phyloP scores from a whole-genome alignment of 2,888 invertebrate genomes.

The Smittia aterrima region DNA sequence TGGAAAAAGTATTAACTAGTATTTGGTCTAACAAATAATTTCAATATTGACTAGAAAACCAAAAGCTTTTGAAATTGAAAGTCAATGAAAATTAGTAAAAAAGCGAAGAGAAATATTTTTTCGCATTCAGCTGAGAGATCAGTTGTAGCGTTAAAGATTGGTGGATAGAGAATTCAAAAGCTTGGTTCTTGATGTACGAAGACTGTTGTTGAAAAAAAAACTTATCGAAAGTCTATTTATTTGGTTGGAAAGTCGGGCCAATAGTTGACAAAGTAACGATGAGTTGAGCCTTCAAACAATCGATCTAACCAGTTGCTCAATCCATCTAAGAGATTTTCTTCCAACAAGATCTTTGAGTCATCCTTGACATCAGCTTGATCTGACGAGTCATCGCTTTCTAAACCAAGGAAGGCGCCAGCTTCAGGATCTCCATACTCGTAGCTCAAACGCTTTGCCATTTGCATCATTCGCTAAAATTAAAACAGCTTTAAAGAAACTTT shows the following conservation, averaged over 20 bases:
- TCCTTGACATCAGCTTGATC: constrained; percentile 48
- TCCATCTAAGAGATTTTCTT: constrained; percentile 83
- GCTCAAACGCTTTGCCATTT: constrained; percentile 64
- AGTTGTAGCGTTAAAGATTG: too few relatives aligned
- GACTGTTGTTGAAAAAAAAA: too few relatives aligned
- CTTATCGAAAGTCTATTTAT: constrained; percentile 53
- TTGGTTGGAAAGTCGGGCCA: constrained; percentile 96
- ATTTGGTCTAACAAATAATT: too few relatives aligned
- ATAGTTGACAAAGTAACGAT: constrained; percentile 92
- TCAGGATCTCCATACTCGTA: constrained; percentile 64
- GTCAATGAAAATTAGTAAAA: too few relatives aligned
- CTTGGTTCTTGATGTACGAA: too few relatives aligned
- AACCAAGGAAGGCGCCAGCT: constrained; percentile 82
- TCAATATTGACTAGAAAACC: too few relatives aligned
- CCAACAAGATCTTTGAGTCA: constrained; percentile 56
- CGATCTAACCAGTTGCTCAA: constrained; percentile 96
- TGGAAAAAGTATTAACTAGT: too few relatives aligned
- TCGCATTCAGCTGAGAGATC: too few relatives aligned
- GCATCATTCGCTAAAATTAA: constrained; percentile 62
- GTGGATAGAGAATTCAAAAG: too few relatives aligned
- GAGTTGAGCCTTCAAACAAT: constrained; percentile 92
- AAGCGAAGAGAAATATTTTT: too few relatives aligned
- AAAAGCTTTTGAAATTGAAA: too few relatives aligned
- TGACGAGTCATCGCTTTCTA: constrained; percentile 68
- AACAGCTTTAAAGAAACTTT: background rate